These are phyloP conservation scores for Phasia obesa DNA, from an alignment of 2,888 invertebrate species.

Conservation along the genomic window DNA sequence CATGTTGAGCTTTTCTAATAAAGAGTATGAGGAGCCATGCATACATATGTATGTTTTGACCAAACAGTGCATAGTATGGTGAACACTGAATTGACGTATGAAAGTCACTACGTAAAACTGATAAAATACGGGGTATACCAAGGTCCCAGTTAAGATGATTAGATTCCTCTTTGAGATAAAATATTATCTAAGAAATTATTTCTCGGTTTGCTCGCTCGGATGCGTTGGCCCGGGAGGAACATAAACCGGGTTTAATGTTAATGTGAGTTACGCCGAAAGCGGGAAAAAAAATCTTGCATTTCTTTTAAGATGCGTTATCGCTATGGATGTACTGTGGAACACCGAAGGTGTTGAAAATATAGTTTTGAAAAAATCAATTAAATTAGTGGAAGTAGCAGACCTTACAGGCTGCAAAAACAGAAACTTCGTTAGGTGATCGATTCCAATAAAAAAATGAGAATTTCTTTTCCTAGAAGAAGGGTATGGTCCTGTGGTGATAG, in stretches of 20 bases:
- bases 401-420: constrained; percentile 35
- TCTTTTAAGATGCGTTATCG: constrained; percentile 23
- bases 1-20: constrained; percentile 4
- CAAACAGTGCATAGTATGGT: constrained; percentile 21
- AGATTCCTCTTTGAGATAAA: constrained; percentile 18
- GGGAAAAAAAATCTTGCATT: constrained; percentile 41
- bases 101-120: constrained; percentile 34
- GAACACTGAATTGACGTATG: constrained; percentile 45
- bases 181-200: constrained; percentile 36
- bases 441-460: constrained; percentile 1
- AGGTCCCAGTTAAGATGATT: constrained; percentile 48
- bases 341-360: background rate
- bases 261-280: constrained; percentile 46
- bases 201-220: constrained; percentile 45
- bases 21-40: constrained; percentile 33
- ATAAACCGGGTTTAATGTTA: constrained; percentile 49
- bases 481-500: background rate
- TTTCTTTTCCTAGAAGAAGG: background rate
- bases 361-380: background rate
- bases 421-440: constrained; percentile 41
- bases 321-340: background rate
- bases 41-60: constrained; percentile 52
- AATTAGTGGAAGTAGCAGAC: constrained; percentile 6
- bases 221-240: constrained; percentile 51
- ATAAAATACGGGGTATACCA: constrained; percentile 29